Base-by-base conservation (phyloP, 2,797 vertebrate genomes). In the Microctenopoma stevenorrisi region DNA sequence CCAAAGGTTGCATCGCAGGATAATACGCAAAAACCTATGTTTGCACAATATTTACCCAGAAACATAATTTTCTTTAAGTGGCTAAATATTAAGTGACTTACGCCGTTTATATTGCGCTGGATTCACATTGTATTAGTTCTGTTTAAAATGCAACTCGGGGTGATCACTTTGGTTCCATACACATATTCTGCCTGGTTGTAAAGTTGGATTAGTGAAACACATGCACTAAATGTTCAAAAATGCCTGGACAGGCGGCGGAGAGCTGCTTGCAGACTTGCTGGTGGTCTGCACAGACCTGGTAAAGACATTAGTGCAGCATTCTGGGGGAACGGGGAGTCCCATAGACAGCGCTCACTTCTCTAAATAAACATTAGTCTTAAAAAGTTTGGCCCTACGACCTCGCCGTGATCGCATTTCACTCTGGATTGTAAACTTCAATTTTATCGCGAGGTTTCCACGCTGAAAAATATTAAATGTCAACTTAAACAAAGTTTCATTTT, bases 331-430 rank as follows among this genome's bases (percentile, higher is more conserved):
- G 89, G 93, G 94, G 94, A 96, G 95, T 94, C 93, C 90, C 91
- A 94, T 94, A 95, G 95, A 96, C 95, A 96, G 94, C 95, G 94
- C 95, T 97, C 95, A 96, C 95, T 96, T 96, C 96, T 97, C 96
- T 96, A 97, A 97, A 97, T 96, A 97, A 97, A 97, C 96, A 96
- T 97, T 97, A 96, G 96, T 97, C 96, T 97, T 97, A 95, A 97
- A 97, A 97, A 95, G 96, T 96, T 97, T 97, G 96, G 95, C 96
- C 96, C 93, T 89, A 64, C 96, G 96, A 97, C 96, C 96, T 92
- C 93, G 67, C 87, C 88, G 63, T 92, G 96, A 95, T 97, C 96
- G 92, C 93, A 91, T 97, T 97, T 96, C 96, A 95, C 94, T 90
- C 86, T 81, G 91, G 88, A 91, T 93, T 86, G 91, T 93, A 93